phyloP scores from a whole-genome alignment of 2,888 invertebrate species.

The Morpho achilles region DNA sequence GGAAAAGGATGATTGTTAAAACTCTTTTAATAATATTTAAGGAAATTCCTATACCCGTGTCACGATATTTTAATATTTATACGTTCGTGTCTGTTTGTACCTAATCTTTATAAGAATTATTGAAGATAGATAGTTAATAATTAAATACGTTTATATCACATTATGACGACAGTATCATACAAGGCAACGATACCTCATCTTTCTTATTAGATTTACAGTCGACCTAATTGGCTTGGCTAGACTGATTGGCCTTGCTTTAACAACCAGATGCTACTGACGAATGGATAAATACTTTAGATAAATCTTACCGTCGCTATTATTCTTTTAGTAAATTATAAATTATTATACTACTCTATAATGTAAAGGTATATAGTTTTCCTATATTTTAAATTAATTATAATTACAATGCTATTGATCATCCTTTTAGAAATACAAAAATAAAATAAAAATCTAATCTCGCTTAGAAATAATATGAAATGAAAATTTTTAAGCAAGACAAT shows the following conservation, averaged over 20 bases:
- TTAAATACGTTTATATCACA: constrained; percentile 24
- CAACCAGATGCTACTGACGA: constrained; percentile 4
- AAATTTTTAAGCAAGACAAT: too few species aligned
- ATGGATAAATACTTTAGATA: background rate
- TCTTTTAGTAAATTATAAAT: too few species aligned
- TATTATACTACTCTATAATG: too few species aligned
- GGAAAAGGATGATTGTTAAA: constrained; percentile 13
- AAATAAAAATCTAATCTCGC: too few species aligned
- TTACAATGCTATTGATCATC: too few species aligned
- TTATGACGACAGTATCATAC: constrained; percentile 17
- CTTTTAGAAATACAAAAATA: too few species aligned
- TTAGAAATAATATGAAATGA: too few species aligned
- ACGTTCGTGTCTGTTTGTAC: background rate
- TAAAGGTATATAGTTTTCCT: too few species aligned
- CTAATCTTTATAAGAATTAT: constrained; percentile 14
- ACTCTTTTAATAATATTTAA: background rate
- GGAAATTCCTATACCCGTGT: constrained; percentile 16
- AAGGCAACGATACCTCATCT: constrained; percentile 19
- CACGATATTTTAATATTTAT: constrained; percentile 9
- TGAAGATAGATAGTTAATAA: constrained; percentile 8
- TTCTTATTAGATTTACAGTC: constrained; percentile 18
- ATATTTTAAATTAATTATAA: too few species aligned
- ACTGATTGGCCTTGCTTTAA: constrained; percentile 16
- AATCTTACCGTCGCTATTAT: too few species aligned
- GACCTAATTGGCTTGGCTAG: constrained; percentile 19